These are phyloP conservation scores for Megalops cyprinoides DNA, from an alignment of 2,797 vertebrate genomes.

Conservation along the genomic window DNA sequence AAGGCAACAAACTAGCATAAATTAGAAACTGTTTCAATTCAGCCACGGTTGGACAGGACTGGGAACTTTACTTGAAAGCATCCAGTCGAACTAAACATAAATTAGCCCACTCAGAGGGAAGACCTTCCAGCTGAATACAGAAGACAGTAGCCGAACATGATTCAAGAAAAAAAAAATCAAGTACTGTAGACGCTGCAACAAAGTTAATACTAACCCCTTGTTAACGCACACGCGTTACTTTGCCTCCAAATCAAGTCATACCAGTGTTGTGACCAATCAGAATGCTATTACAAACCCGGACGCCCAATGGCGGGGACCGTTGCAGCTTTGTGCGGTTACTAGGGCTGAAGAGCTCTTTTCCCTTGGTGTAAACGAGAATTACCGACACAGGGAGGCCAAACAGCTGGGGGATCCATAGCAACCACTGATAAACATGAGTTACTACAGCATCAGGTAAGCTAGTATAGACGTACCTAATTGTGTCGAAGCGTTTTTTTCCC, in stretches of 20 bases:
- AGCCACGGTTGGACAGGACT: too few relatives aligned
- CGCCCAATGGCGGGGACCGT: slow-evolving; percentile 62
- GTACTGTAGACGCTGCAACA: not conserved
- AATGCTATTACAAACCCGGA: not conserved
- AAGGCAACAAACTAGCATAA: too few relatives aligned
- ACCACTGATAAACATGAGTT: slow-evolving; percentile 83
- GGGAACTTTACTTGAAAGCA: too few relatives aligned
- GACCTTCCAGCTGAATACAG: too few relatives aligned
- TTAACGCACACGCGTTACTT: slow-evolving; percentile 6
- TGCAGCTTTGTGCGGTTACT: slow-evolving; percentile 65
- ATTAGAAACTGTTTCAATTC: too few relatives aligned
- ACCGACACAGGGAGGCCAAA: slow-evolving; percentile 51
- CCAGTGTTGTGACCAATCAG: slow-evolving; percentile 55
- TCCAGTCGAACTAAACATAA: too few relatives aligned
- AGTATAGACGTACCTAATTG: not conserved
- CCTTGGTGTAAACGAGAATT: slow-evolving; percentile 49
- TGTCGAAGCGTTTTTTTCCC: not conserved
- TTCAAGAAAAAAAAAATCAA: not conserved
- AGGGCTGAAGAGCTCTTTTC: slow-evolving; percentile 56
- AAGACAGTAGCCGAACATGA: not conserved
- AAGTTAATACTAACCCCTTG: not conserved
- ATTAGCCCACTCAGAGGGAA: too few relatives aligned
- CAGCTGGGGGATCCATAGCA: slow-evolving; percentile 72
- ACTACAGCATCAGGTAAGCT: slow-evolving; percentile 80
- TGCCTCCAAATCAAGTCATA: slow-evolving; percentile 15